These are phyloP conservation scores for Zosterops hypoxanthus DNA, from an alignment of 2,113 vertebrate species.

Conservation along the genomic window DNA sequence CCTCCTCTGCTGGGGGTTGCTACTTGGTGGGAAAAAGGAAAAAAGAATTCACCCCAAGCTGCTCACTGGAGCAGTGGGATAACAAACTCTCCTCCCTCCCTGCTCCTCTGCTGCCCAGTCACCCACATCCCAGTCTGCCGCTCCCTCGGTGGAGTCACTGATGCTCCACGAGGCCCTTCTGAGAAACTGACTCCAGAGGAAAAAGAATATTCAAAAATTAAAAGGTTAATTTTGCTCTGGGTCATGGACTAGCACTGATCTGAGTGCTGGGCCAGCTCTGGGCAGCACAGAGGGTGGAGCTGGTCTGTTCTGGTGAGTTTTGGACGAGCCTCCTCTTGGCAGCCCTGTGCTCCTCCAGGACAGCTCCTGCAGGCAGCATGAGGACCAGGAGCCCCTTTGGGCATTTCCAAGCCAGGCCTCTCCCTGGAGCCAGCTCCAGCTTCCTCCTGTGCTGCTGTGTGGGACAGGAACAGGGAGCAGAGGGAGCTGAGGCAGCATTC, in stretches of 20 bases:
- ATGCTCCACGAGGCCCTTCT: too few species aligned
- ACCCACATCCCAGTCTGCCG: neutral
- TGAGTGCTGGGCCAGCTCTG: neutral
- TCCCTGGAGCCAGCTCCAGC: neutral
- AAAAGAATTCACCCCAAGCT: neutral
- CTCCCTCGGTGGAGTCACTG: neutral
- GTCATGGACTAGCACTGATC: neutral
- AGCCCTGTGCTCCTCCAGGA: neutral
- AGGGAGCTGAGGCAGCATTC: neutral
- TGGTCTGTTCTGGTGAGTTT: rapidly evolving
- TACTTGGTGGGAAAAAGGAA: neutral
- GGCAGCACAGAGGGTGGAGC: rapidly evolving
- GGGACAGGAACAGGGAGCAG: neutral
- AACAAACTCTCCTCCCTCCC: neutral
- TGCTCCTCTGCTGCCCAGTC: too few species aligned
- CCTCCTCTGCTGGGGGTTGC: neutral
- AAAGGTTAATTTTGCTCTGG: neutral
- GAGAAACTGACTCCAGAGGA: neutral
- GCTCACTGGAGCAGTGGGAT: neutral
- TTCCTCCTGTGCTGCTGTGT: neutral
- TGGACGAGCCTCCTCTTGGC: neutral
- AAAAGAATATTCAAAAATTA: rapidly evolving
- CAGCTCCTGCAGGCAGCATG: rapidly evolving
- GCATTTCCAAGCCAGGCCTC: neutral
- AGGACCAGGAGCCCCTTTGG: neutral